Percentiles rank a stretch among this genome's conserved stretches.
phyloP scores from a whole-genome alignment of 2,113 vertebrate species.

The Todiramphus chloris region DNA sequence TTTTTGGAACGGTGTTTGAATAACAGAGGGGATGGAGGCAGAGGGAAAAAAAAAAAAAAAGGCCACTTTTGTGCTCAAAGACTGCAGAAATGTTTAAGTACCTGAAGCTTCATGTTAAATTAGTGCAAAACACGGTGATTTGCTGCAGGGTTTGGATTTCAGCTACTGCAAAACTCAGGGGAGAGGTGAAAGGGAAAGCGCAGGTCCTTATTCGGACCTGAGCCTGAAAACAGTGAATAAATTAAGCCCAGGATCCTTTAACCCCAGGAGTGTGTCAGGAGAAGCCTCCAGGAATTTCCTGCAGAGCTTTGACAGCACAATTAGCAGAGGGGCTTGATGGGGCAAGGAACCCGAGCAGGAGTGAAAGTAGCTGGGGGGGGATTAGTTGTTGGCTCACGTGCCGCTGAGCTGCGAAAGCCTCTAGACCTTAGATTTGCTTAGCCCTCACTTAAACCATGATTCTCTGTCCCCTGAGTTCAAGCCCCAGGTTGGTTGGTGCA shows the following conservation, averaged over 20 bases:
- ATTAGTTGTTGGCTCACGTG: not conserved
- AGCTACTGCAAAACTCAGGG: not conserved
- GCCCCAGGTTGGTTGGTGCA: accelerated
- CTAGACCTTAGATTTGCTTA: accelerated
- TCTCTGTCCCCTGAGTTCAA: not conserved
- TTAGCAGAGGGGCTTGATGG: not conserved
- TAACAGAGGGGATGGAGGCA: not conserved
- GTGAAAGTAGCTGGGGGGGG: accelerated
- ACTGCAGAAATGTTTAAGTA: not conserved
- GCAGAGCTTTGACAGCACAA: not conserved
- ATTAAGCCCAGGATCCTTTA: not conserved
- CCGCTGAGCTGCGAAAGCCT: not conserved
- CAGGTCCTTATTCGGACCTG: not conserved
- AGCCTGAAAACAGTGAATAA: not conserved
- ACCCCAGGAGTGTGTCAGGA: not conserved
- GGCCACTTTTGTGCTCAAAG: not conserved
- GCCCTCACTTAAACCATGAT: not conserved
- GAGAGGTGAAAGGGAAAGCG: not conserved
- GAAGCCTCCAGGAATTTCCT: not conserved
- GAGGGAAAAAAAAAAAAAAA: not conserved
- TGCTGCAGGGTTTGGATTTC: conserved; percentile 28
- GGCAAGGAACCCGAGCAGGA: not conserved
- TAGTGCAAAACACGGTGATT: not conserved
- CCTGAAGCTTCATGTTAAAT: conserved; percentile 14
- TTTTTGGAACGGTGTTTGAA: not conserved